Conservation (phyloP, 1,140 invertebrate species). For the Drosophila kurseongensis region DNA sequence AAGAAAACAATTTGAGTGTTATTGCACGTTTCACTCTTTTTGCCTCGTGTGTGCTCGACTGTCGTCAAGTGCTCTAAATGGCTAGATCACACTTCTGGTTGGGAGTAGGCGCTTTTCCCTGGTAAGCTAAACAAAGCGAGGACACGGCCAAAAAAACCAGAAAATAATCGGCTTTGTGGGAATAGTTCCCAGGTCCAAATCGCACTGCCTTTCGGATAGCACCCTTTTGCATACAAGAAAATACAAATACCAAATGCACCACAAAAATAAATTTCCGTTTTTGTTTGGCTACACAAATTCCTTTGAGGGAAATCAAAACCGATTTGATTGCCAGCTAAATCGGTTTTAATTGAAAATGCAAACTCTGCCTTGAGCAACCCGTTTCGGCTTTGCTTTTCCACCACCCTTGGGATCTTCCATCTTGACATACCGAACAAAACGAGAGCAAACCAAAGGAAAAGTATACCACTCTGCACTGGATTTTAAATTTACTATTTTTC, state of each 20-base stretch:
- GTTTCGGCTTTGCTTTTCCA: slow-evolving; percentile 7
- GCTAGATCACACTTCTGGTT: slow-evolving; percentile 40
- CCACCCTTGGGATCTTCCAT: slow-evolving; percentile 24
- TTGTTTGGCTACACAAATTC: slow-evolving; percentile 25
- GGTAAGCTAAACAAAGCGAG: slow-evolving; percentile 26
- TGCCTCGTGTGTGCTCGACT: slow-evolving; percentile 14
- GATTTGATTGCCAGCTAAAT: slow-evolving; percentile 52
- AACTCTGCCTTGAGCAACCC: slow-evolving; percentile 44
- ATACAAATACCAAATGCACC: slow-evolving; percentile 38
- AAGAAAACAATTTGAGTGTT: slow-evolving; percentile 54
- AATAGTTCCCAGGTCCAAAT: slow-evolving; percentile 19
- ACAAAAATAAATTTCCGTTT: slow-evolving; percentile 31
- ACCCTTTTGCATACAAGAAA: slow-evolving; percentile 1
- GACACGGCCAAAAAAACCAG: slow-evolving; percentile 34
- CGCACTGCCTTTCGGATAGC: too few relatives aligned
- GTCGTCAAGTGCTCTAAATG: slow-evolving; percentile 53
- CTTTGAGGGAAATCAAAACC: slow-evolving; percentile 46
- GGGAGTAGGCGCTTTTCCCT: slow-evolving; percentile 10
- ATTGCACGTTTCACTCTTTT: slow-evolving; percentile 46
- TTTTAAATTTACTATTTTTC: slow-evolving; percentile 70
- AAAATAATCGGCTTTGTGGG: slow-evolving; percentile 47
- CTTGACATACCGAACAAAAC: slow-evolving; percentile 29
- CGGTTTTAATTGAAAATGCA: slow-evolving; percentile 69
- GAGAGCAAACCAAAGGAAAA: slow-evolving; percentile 9
- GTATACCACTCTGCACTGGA: slow-evolving; percentile 22